Percentiles rank a stretch among this genome's conserved stretches.
phyloP scores from a whole-genome alignment of 37 sponge, comb jelly and placozoan species.

The Oopsacas minuta region DNA sequence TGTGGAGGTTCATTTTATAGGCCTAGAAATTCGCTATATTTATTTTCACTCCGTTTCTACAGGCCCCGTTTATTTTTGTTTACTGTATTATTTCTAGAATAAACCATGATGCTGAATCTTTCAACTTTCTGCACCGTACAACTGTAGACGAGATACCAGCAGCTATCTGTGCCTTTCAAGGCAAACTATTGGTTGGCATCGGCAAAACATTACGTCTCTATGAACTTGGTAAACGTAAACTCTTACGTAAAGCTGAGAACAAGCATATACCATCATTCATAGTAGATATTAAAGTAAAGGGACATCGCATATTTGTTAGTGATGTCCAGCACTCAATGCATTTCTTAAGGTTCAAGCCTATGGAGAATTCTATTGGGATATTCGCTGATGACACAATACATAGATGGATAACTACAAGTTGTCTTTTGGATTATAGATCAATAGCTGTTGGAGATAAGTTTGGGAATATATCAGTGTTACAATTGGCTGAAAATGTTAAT shows the following conservation, averaged over 20 bases:
- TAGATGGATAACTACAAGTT: slow-evolving; percentile 50
- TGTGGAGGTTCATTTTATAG: too few species aligned
- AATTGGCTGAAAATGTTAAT: slow-evolving; percentile 55
- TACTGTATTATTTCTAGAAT: not conserved
- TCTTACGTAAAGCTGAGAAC: slow-evolving; percentile 96
- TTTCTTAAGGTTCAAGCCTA: slow-evolving; percentile 66
- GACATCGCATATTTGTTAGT: slow-evolving; percentile 63
- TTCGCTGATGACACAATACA: slow-evolving; percentile 89
- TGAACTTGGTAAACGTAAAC: slow-evolving; percentile 91
- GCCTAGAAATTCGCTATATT: too few species aligned
- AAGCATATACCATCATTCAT: slow-evolving; percentile 86
- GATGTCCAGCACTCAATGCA: slow-evolving; percentile 92
- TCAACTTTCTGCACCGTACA: slow-evolving; percentile 35
- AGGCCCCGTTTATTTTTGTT: not conserved
- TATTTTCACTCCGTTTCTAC: too few species aligned
- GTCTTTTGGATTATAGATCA: slow-evolving; percentile 85
- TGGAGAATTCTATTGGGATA: slow-evolving; percentile 78
- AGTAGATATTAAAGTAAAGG: slow-evolving; percentile 65
- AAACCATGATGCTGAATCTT: not conserved
- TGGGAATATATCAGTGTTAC: slow-evolving; percentile 69
- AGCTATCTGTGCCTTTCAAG: slow-evolving; percentile 75
- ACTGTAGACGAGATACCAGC: slow-evolving; percentile 78
- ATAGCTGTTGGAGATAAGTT: slow-evolving; percentile 92
- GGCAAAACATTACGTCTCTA: slow-evolving; percentile 80
- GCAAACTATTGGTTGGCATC: slow-evolving; percentile 65